Evolutionary conservation across 2,888 invertebrate genomes (phyloP), one percentile per base, ranked within the genome.

Genomic region (Pandemis heparana): DNA sequence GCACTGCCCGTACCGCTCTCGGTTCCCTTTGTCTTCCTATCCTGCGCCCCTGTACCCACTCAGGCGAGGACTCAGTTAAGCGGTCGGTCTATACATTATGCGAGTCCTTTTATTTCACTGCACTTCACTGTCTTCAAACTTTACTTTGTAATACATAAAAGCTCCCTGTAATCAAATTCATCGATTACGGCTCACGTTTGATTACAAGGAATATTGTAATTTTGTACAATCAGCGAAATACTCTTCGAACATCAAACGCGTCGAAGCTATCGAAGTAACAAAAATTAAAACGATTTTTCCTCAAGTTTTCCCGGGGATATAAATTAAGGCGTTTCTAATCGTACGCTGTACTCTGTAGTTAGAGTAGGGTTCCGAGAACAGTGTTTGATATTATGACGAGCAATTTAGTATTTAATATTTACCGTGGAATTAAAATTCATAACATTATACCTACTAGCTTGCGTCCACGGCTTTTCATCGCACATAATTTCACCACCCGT

Each of bases 231-330:
- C 46, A 63, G 46, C 46, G n/a, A 53, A 53, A 32, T 41, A 62
- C 62, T 62, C 12, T 43, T 16, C 18, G 41, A 62, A 63, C 63
- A 63, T 63, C 63, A 63, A 63, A 63, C 63, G 23, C 51, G 39
- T 14, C 38, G 38, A 38, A 32, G 38, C 32, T 38, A 63, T 63
- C 63, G 63, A 63, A 63, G 63, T 63, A 46, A 63, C 63, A 32
- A 18, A 46, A 63, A 63, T 63, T 63, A 63, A 63, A 63, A 32
- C 43, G 63, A 32, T 63, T 32, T 53, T 63, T 32, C 46, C 23
- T 46, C 43, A 46, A 23, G 18, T 46, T 46, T 23, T 63, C 14
- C 43, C 23, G 43, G 14, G 46, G 46, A 63, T 23, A 46, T 63
- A 63, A 63, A 63, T 63, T 23, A 63, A 63, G 63, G 46, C 9